phyloP scores from a whole-genome alignment of 2,113 vertebrate genomes.

The Pteruthius melanotis region DNA sequence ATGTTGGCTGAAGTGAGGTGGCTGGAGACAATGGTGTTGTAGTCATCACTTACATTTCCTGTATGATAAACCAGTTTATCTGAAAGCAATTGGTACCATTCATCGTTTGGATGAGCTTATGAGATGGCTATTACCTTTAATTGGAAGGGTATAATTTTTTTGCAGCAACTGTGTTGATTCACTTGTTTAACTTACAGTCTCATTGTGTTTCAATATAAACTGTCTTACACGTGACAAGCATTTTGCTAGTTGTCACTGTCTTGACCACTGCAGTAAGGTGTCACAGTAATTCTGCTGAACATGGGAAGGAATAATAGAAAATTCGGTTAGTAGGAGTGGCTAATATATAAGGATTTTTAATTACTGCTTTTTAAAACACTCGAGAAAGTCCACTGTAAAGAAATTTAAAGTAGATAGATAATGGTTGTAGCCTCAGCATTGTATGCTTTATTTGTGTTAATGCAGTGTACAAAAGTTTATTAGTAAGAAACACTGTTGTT shows the following conservation, averaged over 20 bases:
- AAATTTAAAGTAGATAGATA: not conserved
- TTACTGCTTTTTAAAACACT: not conserved
- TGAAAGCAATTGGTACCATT: not conserved
- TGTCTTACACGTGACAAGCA: not conserved
- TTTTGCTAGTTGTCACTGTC: not conserved
- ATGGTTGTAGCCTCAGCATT: not conserved
- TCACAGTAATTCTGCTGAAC: not conserved
- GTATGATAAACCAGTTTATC: conserved; percentile 5
- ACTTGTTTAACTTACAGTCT: not conserved
- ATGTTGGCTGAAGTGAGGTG: not conserved
- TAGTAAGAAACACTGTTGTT: not conserved
- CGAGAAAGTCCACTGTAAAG: not conserved
- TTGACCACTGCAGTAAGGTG: not conserved
- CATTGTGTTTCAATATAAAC: not conserved
- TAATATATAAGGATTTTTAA: not conserved
- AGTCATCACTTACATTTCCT: not conserved
- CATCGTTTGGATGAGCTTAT: not conserved
- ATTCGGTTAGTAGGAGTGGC: not conserved
- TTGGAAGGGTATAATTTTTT: not conserved
- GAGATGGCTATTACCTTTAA: not conserved
- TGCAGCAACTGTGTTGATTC: not conserved
- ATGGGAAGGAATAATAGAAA: not conserved
- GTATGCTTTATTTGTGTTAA: not conserved
- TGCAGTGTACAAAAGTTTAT: not conserved
- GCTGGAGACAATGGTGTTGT: not conserved